These are phyloP conservation scores for Agriopis aurantiaria DNA, from an alignment of 2,888 invertebrate genomes.

Conservation along the genomic window DNA sequence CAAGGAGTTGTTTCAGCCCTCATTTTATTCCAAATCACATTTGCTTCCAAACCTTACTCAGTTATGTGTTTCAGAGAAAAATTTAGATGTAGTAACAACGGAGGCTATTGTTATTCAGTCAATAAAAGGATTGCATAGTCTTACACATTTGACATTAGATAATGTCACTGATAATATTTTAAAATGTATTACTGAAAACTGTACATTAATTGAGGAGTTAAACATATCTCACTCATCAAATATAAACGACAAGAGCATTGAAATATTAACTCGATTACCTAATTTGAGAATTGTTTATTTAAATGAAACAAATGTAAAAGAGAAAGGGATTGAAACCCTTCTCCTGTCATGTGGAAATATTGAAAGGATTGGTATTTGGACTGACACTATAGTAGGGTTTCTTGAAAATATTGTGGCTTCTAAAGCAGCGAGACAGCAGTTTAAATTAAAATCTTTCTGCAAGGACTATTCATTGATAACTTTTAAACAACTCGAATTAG, in stretches of 20 bases:
- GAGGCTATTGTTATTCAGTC: background rate
- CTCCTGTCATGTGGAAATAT: background rate
- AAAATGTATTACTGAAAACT: constrained; percentile 1
- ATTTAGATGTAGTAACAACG: no score
- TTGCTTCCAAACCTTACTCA: background rate
- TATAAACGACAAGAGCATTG: constrained; percentile 1
- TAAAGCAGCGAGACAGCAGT: background rate
- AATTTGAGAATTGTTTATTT: background rate
- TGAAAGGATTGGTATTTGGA: background rate
- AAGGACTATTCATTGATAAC: background rate
- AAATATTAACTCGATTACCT: background rate
- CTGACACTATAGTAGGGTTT: background rate
- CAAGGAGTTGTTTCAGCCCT: background rate
- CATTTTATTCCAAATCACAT: background rate
- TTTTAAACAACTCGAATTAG: background rate
- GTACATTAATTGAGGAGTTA: background rate
- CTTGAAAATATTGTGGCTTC: background rate
- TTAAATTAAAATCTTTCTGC: background rate
- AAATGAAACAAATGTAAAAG: background rate
- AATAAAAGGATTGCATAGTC: background rate
- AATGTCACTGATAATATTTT: background rate
- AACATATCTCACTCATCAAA: background rate
- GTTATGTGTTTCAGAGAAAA: background rate
- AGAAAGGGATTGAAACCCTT: background rate
- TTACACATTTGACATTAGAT: background rate